Evolutionary conservation across 2,797 vertebrate species (phyloP), one percentile per base, ranked within the genome.

Genomic region (Falco berigora): DNA sequence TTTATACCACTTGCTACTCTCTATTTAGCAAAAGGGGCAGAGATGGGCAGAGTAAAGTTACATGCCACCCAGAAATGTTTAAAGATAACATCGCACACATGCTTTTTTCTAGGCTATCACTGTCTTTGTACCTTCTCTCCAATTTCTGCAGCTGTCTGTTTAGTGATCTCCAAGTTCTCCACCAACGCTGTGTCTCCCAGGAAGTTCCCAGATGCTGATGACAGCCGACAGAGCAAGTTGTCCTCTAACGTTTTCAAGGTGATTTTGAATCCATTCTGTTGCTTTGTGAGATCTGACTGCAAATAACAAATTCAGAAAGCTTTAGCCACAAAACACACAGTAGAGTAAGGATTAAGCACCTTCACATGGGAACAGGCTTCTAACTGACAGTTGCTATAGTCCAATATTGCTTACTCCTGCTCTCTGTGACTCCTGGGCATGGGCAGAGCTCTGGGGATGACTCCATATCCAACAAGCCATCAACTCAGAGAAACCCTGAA

Each of bases 251-350:
- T 99, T 98, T 99, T 99, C 97, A 99, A 98, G 14, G 99, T 99
- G 98, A 99, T 99, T 98, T 99, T 99, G 97, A 99, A 99, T 30
- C 98, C 98, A 5, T 99, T 99, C 95, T 99, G 99, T 87, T 99
- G 98, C 96, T 98, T 99, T 0, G 99, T 99, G 96, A 99, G 98
- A 78, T 99, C 98, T 0, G 98, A 99, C 99, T 99, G 96, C 28
- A 97, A 97, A 95, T 36, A 56, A 76, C 17, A 95, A 94, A 94
- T 66, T 59, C 46, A 72, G 40, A 28, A 47, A 63, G n/a, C 44
- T 92, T 96, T 36, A 95, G 61, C 16, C 50, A 85, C 11, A 19
- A 75, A 77, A 62, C 14, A 27, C 1, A 0, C 0, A 4, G 22
- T 25, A 19, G 44, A 58, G 28, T 7, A 52, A 88, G 40, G n/a